Conservation (phyloP, 2,888 invertebrate species). For the Cephus runcator region DNA sequence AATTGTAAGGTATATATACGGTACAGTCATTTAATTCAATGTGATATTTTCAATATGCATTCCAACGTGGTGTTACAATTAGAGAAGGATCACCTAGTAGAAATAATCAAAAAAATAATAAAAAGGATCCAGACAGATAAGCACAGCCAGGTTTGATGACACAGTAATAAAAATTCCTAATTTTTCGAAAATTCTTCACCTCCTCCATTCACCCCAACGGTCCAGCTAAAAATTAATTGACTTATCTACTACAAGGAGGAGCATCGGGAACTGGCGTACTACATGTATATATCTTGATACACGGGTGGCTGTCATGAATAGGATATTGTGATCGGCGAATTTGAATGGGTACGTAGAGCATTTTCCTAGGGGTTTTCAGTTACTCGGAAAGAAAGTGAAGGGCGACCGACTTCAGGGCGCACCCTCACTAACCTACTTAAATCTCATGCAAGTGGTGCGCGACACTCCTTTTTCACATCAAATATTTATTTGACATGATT, state of each 20-base stretch:
- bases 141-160: no score
- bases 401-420: not conserved
- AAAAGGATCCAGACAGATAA: no score
- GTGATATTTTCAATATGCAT: not conserved
- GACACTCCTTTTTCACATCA: slow-evolving; percentile 14
- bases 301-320: not conserved
- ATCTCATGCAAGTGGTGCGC: not conserved
- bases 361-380: not conserved
- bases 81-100: no score
- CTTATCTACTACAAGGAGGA: no score
- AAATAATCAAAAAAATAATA: no score
- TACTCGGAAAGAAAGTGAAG: not conserved
- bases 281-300: not conserved
- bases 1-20: not conserved
- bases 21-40: not conserved
- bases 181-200: no score
- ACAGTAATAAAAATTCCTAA: no score
- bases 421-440: not conserved
- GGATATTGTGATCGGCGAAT: not conserved
- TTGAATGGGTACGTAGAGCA: not conserved
- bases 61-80: no score
- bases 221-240: no score
- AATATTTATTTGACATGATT: slow-evolving; percentile 44
- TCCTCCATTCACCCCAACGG: no score
- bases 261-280: no score